Conservation (phyloP, 2,888 invertebrate genomes). For the Nomada hirtipes region DNA sequence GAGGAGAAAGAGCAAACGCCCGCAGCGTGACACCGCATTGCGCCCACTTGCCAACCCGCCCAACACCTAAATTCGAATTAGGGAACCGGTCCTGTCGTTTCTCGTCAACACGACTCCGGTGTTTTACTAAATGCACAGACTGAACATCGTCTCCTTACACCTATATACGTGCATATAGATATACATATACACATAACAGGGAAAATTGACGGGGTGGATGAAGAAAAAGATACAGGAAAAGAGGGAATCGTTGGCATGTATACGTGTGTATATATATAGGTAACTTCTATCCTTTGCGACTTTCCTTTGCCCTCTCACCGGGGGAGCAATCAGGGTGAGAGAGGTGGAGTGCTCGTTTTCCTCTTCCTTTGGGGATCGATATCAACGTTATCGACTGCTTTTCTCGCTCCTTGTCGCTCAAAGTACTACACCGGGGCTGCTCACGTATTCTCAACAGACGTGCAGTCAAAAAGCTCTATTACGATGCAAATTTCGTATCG, state of each 20-base stretch:
- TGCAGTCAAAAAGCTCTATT: constrained; percentile 73
- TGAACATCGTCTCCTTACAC: constrained; percentile 48
- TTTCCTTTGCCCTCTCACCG: constrained; percentile 28
- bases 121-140: constrained; percentile 53
- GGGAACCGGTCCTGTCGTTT: constrained; percentile 76
- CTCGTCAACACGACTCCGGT: constrained; percentile 75
- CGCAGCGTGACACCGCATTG: constrained; percentile 82
- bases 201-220: too few relatives aligned
- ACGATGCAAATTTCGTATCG: constrained; percentile 44
- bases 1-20: constrained; percentile 77
- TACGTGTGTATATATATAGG: not conserved
- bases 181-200: not conserved
- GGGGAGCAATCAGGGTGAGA: constrained; percentile 59
- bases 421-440: constrained; percentile 49
- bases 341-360: constrained; percentile 66
- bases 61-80: constrained; percentile 83
- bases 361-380: constrained; percentile 76
- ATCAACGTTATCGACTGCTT: constrained; percentile 78
- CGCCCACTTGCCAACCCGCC: constrained; percentile 81
- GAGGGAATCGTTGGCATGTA: not conserved
- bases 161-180: not conserved
- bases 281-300: constrained; percentile 34
- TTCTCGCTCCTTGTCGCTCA: constrained; percentile 65
- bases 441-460: constrained; percentile 65
- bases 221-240: not conserved